These are phyloP conservation scores for Halcyon chelicuti DNA, from an alignment of 2,797 vertebrate genomes.

Conservation along the genomic window DNA sequence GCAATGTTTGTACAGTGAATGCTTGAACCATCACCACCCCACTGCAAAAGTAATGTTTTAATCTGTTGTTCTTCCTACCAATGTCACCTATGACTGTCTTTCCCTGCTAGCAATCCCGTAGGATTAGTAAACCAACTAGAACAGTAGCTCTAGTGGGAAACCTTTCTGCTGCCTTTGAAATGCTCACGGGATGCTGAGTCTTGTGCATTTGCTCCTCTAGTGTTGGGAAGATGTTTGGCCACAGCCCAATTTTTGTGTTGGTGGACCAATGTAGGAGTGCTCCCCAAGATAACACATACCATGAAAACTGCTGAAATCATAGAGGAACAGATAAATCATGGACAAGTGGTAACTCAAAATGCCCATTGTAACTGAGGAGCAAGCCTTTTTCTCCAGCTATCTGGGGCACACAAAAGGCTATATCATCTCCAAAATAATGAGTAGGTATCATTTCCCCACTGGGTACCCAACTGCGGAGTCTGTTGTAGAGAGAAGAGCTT, in stretches of 20 bases:
- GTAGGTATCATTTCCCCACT: rapidly evolving
- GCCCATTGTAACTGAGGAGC: rapidly evolving
- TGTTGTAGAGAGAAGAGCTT: rapidly evolving
- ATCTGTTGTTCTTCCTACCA: not conserved
- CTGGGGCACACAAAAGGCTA: not conserved
- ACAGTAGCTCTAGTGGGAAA: not conserved
- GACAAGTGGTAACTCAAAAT: rapidly evolving
- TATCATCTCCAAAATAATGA: rapidly evolving
- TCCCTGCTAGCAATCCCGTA: rapidly evolving
- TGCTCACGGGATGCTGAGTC: not conserved
- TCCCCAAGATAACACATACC: not conserved
- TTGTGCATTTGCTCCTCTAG: not conserved
- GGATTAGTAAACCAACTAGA: not conserved
- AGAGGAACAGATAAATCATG: not conserved
- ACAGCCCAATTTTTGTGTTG: not conserved
- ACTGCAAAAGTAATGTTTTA: not conserved
- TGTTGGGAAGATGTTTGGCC: not conserved
- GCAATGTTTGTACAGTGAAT: not conserved
- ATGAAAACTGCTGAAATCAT: not conserved
- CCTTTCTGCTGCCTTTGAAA: not conserved
- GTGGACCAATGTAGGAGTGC: not conserved
- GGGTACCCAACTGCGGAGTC: too few relatives aligned
- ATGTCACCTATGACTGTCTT: not conserved
- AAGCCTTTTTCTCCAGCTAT: not conserved
- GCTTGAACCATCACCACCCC: not conserved